These are phyloP conservation scores for Oreonectes daqikongensis DNA, from an alignment of 2,797 vertebrate species.

Conservation along the genomic window DNA sequence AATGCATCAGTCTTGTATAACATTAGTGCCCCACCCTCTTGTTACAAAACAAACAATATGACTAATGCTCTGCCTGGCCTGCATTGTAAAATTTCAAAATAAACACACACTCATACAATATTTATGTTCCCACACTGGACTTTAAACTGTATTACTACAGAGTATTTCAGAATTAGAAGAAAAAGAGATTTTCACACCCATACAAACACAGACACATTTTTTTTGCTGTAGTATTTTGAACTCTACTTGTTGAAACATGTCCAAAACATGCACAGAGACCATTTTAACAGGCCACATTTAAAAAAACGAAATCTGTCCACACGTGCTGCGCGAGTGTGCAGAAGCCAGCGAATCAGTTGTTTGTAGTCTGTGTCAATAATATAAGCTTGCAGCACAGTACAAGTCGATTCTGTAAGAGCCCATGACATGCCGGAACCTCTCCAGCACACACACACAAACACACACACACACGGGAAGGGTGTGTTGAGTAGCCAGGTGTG, in stretches of 20 bases:
- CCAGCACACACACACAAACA: not conserved
- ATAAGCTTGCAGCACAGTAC: slow-evolving; percentile 25
- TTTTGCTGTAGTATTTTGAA: not conserved
- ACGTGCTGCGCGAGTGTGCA: not conserved
- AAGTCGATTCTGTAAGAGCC: slow-evolving; percentile 20
- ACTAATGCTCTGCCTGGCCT: not conserved
- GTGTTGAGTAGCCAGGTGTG: slow-evolving; percentile 27
- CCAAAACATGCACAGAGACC: not conserved
- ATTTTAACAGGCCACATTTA: slow-evolving; percentile 11
- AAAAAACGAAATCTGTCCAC: slow-evolving; percentile 10
- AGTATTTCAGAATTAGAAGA: not conserved
- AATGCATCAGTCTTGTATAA: slow-evolving; percentile 5
- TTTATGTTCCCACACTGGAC: not conserved
- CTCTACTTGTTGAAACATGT: slow-evolving; percentile 27
- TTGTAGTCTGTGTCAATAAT: slow-evolving; percentile 29
- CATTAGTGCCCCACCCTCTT: slow-evolving; percentile 11
- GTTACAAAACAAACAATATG: not conserved
- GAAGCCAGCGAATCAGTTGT: slow-evolving; percentile 10
- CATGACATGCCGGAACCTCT: slow-evolving; percentile 16
- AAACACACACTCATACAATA: not conserved
- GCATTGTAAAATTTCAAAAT: slow-evolving; percentile 4
- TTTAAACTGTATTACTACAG: slow-evolving; percentile 26
- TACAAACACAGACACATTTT: not conserved
- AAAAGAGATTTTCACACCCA: slow-evolving; percentile 6
- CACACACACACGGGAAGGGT: not conserved